Percentiles rank a stretch among this genome's conserved stretches.
phyloP scores from a whole-genome alignment of 2,888 invertebrate genomes.

The Ophioninae sp. region DNA sequence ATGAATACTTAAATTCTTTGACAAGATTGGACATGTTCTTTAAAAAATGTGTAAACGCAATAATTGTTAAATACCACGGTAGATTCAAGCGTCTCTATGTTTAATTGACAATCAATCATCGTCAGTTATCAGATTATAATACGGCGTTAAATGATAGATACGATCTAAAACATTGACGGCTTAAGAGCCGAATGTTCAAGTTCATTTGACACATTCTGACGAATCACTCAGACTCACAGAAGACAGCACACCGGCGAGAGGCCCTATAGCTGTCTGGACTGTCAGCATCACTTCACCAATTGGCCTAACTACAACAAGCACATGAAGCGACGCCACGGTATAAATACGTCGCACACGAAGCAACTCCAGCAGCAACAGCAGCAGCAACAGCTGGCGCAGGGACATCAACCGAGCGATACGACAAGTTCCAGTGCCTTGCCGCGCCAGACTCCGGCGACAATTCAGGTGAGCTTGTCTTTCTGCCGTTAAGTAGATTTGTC shows the following conservation, averaged over 20 bases:
- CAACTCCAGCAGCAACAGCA: constrained; percentile 72
- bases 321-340: constrained; percentile 88
- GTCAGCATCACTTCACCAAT: constrained; percentile 89
- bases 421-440: constrained; percentile 55
- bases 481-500: neutral
- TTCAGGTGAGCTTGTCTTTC: constrained; percentile 64
- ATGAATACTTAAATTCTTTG: neutral
- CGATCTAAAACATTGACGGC: too few relatives aligned
- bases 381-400: constrained; percentile 67
- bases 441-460: constrained; percentile 63
- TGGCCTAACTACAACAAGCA: constrained; percentile 93
- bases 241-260: constrained; percentile 86
- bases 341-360: constrained; percentile 82
- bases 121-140: too few relatives aligned
- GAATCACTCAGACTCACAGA: constrained; percentile 84
- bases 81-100: too few relatives aligned
- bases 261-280: constrained; percentile 88
- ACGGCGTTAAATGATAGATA: too few relatives aligned
- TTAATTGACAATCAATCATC: too few relatives aligned
- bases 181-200: too few relatives aligned
- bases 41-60: too few relatives aligned
- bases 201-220: neutral
- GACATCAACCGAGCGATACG: constrained; percentile 46
- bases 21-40: too few relatives aligned
- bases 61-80: too few relatives aligned